Evolutionary conservation across 1,140 invertebrate species (phyloP).

Genomic region (Drosophila nikananu): DNA sequence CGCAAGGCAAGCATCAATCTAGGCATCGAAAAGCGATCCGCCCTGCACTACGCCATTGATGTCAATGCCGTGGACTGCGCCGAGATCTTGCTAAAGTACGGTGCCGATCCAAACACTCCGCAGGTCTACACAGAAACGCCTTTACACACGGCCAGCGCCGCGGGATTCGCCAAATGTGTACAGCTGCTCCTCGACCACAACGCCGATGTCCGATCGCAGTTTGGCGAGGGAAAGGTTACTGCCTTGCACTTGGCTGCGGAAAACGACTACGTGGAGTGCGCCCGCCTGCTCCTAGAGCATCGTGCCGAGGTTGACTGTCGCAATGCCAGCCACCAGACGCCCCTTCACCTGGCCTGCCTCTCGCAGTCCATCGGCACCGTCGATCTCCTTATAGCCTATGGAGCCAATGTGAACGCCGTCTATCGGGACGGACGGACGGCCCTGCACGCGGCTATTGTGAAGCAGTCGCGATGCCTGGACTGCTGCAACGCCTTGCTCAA

Average conservation of each 20-base stretch:
- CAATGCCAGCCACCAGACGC: conserved; percentile 91
- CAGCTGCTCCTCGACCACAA: conserved; percentile 90
- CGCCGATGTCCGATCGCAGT: conserved; percentile 91
- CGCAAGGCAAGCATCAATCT: conserved; percentile 90
- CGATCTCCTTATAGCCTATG: conserved; percentile 88
- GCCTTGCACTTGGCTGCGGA: conserved; percentile 93
- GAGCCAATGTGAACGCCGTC: conserved; percentile 88
- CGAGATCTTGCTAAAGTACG: conserved; percentile 88
- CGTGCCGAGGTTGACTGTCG: conserved; percentile 89
- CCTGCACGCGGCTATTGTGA: conserved; percentile 92
- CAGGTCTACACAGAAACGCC: conserved; percentile 94
- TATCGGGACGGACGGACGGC: conserved; percentile 91
- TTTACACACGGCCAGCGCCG: conserved; percentile 91
- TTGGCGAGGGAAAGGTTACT: conserved; percentile 89
- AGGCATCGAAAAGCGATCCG: conserved; percentile 89
- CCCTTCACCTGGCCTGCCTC: conserved; percentile 91
- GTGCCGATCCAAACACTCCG: conserved; percentile 91
- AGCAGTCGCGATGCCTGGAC: conserved; percentile 90
- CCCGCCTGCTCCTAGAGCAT: conserved; percentile 89
- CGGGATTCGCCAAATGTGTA: conserved; percentile 89
- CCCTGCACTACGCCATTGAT: conserved; percentile 91
- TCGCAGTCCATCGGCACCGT: conserved; percentile 91
- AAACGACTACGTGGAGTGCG: conserved; percentile 91
- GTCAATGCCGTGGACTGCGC: conserved; percentile 90
- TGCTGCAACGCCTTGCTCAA: conserved; percentile 89